Conservation (phyloP, 2,113 vertebrate species). For the Leucoraja erinaceus region DNA sequence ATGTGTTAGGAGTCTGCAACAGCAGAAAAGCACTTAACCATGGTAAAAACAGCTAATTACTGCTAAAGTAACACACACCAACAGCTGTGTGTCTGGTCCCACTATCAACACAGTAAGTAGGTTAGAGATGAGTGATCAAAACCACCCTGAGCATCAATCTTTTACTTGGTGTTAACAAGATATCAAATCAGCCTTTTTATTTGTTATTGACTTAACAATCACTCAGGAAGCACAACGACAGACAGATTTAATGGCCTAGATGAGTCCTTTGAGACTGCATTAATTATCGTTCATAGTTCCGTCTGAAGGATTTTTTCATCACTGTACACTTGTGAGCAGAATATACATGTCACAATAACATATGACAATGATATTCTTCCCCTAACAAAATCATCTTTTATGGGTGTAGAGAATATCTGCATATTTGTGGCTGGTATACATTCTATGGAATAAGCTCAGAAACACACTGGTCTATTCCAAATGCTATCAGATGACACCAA, state of each 20-base stretch:
- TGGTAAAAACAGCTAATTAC: not conserved
- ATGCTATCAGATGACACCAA: not conserved
- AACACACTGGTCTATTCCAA: not conserved
- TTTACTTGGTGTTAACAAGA: not conserved
- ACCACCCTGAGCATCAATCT: not conserved
- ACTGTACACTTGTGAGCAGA: not conserved
- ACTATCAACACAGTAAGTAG: not conserved
- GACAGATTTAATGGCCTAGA: not conserved
- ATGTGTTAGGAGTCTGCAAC: not conserved
- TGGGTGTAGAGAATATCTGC: not conserved
- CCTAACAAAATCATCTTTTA: not conserved
- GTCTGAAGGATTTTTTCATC: not conserved
- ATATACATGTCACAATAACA: not conserved
- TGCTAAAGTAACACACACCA: not conserved
- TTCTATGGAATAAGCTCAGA: not conserved
- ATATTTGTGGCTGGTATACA: not conserved
- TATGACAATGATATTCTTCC: not conserved
- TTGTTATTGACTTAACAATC: not conserved
- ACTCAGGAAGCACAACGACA: not conserved
- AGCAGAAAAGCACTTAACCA: not conserved
- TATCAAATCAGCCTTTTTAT: not conserved
- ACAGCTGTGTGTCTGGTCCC: not conserved
- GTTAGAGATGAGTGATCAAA: not conserved
- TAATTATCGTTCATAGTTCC: not conserved
- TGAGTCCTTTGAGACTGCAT: not conserved